A percentile compares a stretch with the other conserved stretches of the same genome.
phyloP scores from a whole-genome alignment of 2,113 vertebrate species.

The Semnornis frantzii region DNA sequence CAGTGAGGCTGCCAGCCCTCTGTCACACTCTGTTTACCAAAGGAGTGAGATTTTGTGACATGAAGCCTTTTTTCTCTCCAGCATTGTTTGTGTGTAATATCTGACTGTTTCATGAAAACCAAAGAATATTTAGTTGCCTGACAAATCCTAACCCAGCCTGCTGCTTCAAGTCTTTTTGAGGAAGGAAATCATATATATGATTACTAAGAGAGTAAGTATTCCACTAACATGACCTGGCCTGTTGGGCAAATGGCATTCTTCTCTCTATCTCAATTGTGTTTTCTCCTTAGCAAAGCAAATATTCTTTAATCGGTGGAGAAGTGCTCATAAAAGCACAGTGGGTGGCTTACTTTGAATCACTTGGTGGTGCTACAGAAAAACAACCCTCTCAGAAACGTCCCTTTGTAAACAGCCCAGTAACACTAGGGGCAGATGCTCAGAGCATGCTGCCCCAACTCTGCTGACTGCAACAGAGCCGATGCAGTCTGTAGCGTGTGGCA shows the following conservation, averaged over 20 bases:
- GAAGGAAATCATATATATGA: not conserved
- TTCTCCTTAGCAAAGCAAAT: not conserved
- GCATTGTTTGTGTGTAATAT: not conserved
- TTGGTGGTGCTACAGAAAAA: not conserved
- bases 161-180: not conserved
- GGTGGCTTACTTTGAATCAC: not conserved
- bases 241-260: not conserved
- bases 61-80: not conserved
- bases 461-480: not conserved
- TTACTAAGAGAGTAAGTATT: not conserved
- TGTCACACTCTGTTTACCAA: not conserved
- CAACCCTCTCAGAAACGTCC: conserved; percentile 5
- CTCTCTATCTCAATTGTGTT: not conserved
- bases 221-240: not conserved
- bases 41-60: not conserved
- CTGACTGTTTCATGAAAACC: not conserved
- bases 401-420: not conserved
- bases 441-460: not conserved
- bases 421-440: not conserved
- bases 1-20: not conserved
- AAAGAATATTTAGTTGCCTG: not conserved
- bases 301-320: not conserved
- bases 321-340: not conserved
- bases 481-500: not conserved
- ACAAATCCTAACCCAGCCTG: conserved; percentile 25